Evolutionary conservation across 2,888 invertebrate species (phyloP), one percentile per base, ranked within the genome.

Genomic region (Morpho helenor): DNA sequence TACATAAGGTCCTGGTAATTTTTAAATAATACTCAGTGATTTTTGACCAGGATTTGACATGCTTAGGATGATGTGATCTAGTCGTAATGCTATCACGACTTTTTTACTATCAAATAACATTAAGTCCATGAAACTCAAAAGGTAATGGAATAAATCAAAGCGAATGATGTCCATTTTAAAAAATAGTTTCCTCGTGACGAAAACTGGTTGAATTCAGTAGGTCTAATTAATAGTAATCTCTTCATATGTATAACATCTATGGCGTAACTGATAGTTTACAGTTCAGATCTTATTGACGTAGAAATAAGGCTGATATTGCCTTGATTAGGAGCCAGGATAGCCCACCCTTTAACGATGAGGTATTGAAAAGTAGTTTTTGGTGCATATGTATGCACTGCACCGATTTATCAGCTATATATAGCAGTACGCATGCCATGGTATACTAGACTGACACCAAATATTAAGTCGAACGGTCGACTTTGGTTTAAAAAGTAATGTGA

Each of bases 401-500:
- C 40, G 41, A 53, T 47, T 23, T 22, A 39, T 49, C n/a, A 44
- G 16, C 60, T 75, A 75, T 75, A 75, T 71, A 75, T 73, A 63
- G 54, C 57, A 16, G 54, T 40, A 23, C 41, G 46, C 58, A 48
- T 54, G 43, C 55, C 46, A 7, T 52, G 31, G 39, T 45, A 58
- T 10, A 52, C n/a, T 66, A 71, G 69, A 72, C 66, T 64, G 59
- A 63, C 61, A 62, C 61, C 56, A 67, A 61, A 61, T 67, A 69
- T 64, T 66, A 62, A 63, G 61, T 60, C 65, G 66, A 65, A 63
- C 67, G 70, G 71, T 65, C 65, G 67, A 68, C 54, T 48, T 39
- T 45, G 23, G 50, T 51, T 66, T 57, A 62, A 62, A 63, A 70
- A 71, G 70, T 73, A 67, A 74, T 75, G 74, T 76, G 72, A 73